Evolutionary conservation across 2,888 invertebrate genomes (phyloP).

Genomic region (Pterostichus niger): DNA sequence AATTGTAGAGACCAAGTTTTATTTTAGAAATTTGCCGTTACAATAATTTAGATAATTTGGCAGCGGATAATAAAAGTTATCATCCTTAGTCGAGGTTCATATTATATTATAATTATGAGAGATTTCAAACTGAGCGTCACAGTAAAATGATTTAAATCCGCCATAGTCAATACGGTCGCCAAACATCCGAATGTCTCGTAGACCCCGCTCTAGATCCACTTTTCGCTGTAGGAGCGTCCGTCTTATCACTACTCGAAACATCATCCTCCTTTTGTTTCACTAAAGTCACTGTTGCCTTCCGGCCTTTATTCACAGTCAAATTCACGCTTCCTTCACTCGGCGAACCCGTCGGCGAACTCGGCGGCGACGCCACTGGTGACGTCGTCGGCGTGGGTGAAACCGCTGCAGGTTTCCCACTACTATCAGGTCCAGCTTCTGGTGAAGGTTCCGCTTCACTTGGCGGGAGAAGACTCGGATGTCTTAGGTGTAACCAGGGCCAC

Average conservation of each 20-base stretch:
- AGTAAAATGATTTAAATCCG: no score
- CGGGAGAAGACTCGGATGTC: slow-evolving; percentile 72
- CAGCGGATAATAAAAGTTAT: no score
- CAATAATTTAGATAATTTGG: no score
- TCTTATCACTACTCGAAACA: slow-evolving; percentile 75
- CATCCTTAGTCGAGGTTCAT: no score
- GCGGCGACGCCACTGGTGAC: slow-evolving; percentile 68
- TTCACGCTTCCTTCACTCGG: slow-evolving; percentile 74
- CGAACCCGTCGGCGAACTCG: slow-evolving; percentile 48
- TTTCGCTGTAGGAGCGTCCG: slow-evolving; percentile 70
- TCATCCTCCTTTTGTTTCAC: slow-evolving; percentile 75
- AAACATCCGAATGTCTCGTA: slow-evolving; percentile 84
- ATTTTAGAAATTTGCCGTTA: no score
- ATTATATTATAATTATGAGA: no score
- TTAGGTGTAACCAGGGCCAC: slow-evolving; percentile 85
- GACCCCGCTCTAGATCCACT: slow-evolving; percentile 75
- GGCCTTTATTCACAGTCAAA: slow-evolving; percentile 73
- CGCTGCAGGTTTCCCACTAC: slow-evolving; percentile 68
- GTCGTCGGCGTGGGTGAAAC: slow-evolving; percentile 68
- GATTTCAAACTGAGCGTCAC: no score
- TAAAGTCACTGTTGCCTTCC: slow-evolving; percentile 75
- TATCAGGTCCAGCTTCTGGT: slow-evolving; percentile 72
- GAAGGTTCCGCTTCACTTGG: slow-evolving; percentile 68
- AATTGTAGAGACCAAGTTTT: no score
- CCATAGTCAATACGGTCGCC: slow-evolving; percentile 84